These are phyloP conservation scores for Planiliza haematocheilus DNA, from an alignment of 2,113 vertebrate genomes.

Conservation along the genomic window DNA sequence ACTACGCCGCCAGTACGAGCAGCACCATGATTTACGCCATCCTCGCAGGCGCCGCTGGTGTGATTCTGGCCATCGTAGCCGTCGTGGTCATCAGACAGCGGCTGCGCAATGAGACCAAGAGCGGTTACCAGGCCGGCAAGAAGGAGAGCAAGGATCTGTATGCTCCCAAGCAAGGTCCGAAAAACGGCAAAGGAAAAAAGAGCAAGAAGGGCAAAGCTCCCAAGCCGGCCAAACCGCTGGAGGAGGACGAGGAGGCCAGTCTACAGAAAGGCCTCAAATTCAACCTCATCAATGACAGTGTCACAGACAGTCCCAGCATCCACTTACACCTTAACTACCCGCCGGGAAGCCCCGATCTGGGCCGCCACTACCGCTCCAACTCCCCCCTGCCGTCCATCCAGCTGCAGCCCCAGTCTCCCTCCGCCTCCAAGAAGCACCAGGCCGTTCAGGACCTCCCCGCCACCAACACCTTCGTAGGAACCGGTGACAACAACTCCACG, in stretches of 20 bases:
- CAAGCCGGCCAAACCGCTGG: conserved; percentile 90
- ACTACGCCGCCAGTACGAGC: conserved; percentile 88
- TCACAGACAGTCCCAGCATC: conserved; percentile 94
- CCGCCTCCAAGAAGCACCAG: conserved; percentile 99
- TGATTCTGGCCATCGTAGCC: conserved; percentile 91
- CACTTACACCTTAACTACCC: conserved; percentile 97
- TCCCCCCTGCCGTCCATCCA: conserved; percentile 97
- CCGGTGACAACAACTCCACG: conserved; percentile 97
- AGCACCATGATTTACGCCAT: conserved; percentile 94
- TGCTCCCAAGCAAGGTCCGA: conserved; percentile 91
- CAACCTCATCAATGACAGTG: conserved; percentile 93
- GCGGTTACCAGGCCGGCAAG: conserved; percentile 97
- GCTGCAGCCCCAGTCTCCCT: conserved; percentile 97
- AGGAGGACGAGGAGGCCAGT: conserved; percentile 93
- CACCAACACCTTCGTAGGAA: conserved; percentile 98
- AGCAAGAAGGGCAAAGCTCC: conserved; percentile 95
- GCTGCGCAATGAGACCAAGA: conserved; percentile 94
- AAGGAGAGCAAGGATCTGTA: conserved; percentile 98
- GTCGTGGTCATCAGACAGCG: conserved; percentile 92
- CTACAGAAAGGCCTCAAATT: conserved; percentile 96
- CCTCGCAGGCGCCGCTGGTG: conserved; percentile 90
- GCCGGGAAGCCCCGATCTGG: conserved; percentile 94
- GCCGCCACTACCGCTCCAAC: conserved; percentile 97
- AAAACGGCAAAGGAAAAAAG: conserved; percentile 92
- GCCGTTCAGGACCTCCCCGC: conserved; percentile 98